Conservation (phyloP, 2,888 invertebrate genomes). For the Iselma pallidipennis region DNA sequence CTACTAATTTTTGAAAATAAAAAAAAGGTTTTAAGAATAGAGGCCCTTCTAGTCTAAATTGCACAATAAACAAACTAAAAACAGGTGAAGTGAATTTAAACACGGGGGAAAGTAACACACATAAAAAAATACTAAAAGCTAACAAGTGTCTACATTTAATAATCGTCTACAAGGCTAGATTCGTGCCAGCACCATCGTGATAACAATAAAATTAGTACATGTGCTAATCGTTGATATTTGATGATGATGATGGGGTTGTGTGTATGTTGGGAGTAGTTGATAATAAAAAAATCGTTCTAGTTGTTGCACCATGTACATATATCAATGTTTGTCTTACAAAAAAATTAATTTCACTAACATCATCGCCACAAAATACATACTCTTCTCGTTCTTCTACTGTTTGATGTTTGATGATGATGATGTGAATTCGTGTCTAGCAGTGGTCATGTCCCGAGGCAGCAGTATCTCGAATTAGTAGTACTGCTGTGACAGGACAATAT, state of each 20-base stretch:
- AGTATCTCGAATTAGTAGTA: conserved; percentile 84
- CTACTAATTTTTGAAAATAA: too few species aligned
- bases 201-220: conserved; percentile 2
- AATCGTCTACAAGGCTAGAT: conserved; percentile 2
- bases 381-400: conserved; percentile 1
- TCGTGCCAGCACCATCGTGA: conserved; percentile 19
- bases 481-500: conserved; percentile 99
- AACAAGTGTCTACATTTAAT: conserved; percentile 21
- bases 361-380: neutral
- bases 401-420: neutral
- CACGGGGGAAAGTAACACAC: neutral
- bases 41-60: neutral
- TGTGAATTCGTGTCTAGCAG: conserved; percentile 5
- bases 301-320: neutral
- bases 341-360: neutral
- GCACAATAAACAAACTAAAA: neutral
- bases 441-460: conserved; percentile 88
- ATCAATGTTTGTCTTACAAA: too few species aligned
- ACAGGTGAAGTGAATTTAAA: neutral
- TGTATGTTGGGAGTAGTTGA: neutral
- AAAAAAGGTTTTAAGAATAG: neutral
- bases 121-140: conserved; percentile 11
- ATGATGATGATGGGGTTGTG: neutral
- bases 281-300: neutral
- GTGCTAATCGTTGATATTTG: conserved; percentile 2